Percentiles rank a stretch among this genome's conserved stretches.
These are phyloP conservation scores for Diaprepes abbreviatus DNA, from an alignment of 2,888 invertebrate species.

Conservation along the genomic window DNA sequence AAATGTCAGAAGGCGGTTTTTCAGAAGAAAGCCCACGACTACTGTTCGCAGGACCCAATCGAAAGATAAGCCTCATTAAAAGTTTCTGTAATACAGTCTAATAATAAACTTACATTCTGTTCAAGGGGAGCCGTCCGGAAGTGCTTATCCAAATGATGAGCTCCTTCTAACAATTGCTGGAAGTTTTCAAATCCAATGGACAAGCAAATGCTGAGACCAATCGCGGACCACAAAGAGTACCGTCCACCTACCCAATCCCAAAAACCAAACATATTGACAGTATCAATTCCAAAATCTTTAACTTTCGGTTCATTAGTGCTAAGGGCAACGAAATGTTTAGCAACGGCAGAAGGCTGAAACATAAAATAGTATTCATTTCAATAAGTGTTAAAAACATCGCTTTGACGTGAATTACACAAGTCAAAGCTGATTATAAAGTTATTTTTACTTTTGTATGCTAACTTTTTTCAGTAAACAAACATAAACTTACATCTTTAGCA, in stretches of 20 bases:
- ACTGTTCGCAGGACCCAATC: no score
- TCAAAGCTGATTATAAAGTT: no score
- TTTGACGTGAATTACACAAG: no score
- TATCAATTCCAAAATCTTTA: conserved; percentile 97
- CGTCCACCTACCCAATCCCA: conserved; percentile 99
- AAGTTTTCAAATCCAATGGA: conserved; percentile 96
- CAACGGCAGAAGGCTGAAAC: conserved; percentile 82
- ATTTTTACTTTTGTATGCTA: no score
- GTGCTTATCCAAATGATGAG: conserved; percentile 94
- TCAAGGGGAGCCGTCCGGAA: conserved; percentile 89
- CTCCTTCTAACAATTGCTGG: conserved; percentile 91
- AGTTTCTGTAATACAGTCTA: no score
- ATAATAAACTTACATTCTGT: conserved; percentile 91
- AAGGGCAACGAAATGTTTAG: conserved; percentile 97
- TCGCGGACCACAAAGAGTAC: conserved; percentile 98
- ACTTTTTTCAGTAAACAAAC: no score
- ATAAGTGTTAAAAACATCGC: no score
- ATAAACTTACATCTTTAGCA: conserved; percentile 84
- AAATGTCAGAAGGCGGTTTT: no score
- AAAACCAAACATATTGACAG: conserved; percentile 98
- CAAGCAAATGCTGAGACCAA: conserved; percentile 95
- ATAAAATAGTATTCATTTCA: no score
- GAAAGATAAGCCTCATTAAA: no score
- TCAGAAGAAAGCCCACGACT: no score
- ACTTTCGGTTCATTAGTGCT: conserved; percentile 96